These are phyloP conservation scores for Amphiura filiformis DNA, from an alignment of 35 echinoderm and acorn worm genomes.

Conservation along the genomic window DNA sequence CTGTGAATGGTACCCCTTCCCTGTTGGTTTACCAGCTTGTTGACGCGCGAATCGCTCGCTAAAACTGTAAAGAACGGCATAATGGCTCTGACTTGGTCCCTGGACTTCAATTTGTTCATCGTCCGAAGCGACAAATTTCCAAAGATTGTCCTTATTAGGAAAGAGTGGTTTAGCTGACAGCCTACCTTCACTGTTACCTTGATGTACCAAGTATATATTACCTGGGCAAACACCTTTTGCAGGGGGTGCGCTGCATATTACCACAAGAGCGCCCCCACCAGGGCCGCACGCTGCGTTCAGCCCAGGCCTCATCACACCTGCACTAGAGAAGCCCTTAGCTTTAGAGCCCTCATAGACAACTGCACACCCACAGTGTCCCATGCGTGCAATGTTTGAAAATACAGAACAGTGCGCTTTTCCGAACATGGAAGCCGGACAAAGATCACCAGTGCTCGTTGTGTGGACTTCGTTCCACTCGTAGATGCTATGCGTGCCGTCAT, in stretches of 20 bases:
- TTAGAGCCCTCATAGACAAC: slow-evolving; percentile 35
- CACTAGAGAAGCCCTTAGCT: neutral
- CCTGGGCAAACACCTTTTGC: slow-evolving; percentile 22
- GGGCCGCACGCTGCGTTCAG: neutral
- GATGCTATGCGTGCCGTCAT: slow-evolving; percentile 58
- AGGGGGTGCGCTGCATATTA: slow-evolving; percentile 57
- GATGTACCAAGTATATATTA: slow-evolving; percentile 45
- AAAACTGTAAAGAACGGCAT: slow-evolving; percentile 39
- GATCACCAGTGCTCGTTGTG: slow-evolving; percentile 42
- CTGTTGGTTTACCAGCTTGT: slow-evolving; percentile 10
- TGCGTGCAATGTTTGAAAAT: slow-evolving; percentile 55
- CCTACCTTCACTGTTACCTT: neutral
- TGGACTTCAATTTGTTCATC: slow-evolving; percentile 25
- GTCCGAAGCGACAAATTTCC: slow-evolving; percentile 6
- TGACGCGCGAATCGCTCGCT: neutral
- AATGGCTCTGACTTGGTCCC: slow-evolving; percentile 59
- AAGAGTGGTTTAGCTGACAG: neutral
- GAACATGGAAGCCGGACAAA: slow-evolving; percentile 48
- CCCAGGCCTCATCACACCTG: neutral
- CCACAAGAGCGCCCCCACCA: slow-evolving; percentile 21
- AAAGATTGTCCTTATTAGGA: slow-evolving; percentile 18
- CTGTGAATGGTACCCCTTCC: slow-evolving; percentile 66
- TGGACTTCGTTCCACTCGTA: slow-evolving; percentile 57
- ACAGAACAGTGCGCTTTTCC: slow-evolving; percentile 56
- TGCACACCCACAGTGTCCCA: slow-evolving; percentile 53